A percentile compares a stretch with the other conserved stretches of the same genome.
Conservation (phyloP, 2,888 invertebrate genomes). For the Pediacus dermestoides region DNA sequence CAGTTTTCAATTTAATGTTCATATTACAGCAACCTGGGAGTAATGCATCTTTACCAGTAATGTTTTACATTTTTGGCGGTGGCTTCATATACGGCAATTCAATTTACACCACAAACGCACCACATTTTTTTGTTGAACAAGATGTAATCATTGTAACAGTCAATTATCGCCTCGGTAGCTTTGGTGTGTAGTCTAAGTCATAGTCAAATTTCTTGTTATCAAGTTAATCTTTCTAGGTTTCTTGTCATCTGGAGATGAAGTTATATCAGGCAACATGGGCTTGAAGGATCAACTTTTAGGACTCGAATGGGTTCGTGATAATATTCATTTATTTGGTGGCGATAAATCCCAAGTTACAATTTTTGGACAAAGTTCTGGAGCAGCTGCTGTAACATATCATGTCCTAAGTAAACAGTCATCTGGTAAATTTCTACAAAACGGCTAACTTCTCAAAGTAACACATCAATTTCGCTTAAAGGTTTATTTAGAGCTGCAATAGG, state of each 20-base stretch:
- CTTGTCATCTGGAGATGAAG: slow-evolving; percentile 28
- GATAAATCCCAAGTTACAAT: slow-evolving; percentile 30
- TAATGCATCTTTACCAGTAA: slow-evolving; percentile 38
- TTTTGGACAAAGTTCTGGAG: slow-evolving; percentile 35
- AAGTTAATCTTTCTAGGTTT: slow-evolving; percentile 22
- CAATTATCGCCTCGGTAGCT: slow-evolving; percentile 33
- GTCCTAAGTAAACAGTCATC: slow-evolving; percentile 20
- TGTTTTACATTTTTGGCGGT: slow-evolving; percentile 47
- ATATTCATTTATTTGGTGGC: slow-evolving; percentile 33
- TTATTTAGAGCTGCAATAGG: slow-evolving; percentile 41
- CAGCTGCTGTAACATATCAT: slow-evolving; percentile 26
- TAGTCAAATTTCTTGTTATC: background rate
- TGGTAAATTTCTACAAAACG: slow-evolving; percentile 26
- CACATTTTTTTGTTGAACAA: slow-evolving; percentile 40
- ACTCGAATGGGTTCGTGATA: slow-evolving; percentile 30
- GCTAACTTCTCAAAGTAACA: too few relatives aligned
- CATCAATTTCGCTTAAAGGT: too few relatives aligned
- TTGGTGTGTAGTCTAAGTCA: slow-evolving; percentile 23
- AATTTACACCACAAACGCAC: slow-evolving; percentile 33
- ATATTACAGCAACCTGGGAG: slow-evolving; percentile 14
- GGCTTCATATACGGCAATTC: slow-evolving; percentile 43
- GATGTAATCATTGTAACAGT: slow-evolving; percentile 34
- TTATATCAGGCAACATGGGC: slow-evolving; percentile 32
- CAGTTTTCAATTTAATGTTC: too few relatives aligned
- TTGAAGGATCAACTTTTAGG: slow-evolving; percentile 33